A percentile compares a stretch with the other conserved stretches of the same genome.
Evolutionary conservation across 2,888 invertebrate species (phyloP).

Genomic region (Eupithecia tripunctaria): DNA sequence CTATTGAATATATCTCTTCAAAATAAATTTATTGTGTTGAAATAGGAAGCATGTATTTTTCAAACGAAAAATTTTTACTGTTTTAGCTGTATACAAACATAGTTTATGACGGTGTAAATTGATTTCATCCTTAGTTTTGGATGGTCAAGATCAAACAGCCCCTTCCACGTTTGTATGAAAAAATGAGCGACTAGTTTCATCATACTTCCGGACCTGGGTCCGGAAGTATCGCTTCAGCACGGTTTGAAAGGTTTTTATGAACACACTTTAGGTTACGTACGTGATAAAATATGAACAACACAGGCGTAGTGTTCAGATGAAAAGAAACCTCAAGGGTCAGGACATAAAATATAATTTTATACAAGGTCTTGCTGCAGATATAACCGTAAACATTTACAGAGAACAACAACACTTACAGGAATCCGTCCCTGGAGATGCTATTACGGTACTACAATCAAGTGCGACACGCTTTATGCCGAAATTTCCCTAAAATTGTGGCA

Average conservation of each 20-base stretch:
- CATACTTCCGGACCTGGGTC: background rate
- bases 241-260: slow-evolving; percentile 3
- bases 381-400: slow-evolving; percentile 46
- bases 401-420: slow-evolving; percentile 40
- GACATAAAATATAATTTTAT: slow-evolving; percentile 44
- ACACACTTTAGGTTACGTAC: background rate
- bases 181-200: no score
- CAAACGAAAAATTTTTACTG: no score
- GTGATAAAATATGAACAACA: slow-evolving; percentile 10
- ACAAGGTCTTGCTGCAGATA: slow-evolving; percentile 32
- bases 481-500: slow-evolving; percentile 6
- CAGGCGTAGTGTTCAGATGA: slow-evolving; percentile 27
- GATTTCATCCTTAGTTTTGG: no score
- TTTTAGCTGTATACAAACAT: no score
- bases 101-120: no score
- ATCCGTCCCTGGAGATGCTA: slow-evolving; percentile 36
- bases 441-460: slow-evolving; percentile 36
- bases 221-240: background rate
- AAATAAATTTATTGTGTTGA: no score
- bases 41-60: no score
- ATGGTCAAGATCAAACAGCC: no score
- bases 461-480: slow-evolving; percentile 10
- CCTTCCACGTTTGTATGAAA: no score
- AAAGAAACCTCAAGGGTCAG: slow-evolving; percentile 33
- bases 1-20: no score